Base-by-base conservation (phyloP, 2,113 vertebrate species). In the Zosterops pallidus region DNA sequence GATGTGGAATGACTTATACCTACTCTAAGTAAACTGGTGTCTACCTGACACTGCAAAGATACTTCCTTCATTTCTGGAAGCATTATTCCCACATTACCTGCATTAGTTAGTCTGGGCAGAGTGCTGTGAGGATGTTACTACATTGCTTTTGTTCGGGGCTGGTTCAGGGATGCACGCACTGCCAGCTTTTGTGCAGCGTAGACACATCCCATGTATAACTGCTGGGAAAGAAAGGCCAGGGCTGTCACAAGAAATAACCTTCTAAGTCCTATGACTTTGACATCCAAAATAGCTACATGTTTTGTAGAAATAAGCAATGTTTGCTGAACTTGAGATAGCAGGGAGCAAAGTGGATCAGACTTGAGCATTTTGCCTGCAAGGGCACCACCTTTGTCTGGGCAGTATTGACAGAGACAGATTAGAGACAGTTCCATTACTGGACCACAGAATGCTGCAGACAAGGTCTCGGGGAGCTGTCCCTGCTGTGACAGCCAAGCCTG, bases 171-270 rank as follows among this genome's bases (percentile, higher is more conserved):
- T 26, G 65, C 17, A 8, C 0, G 7, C 14, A 2, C 33, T 19
- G 31, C 64, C 57, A 5, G 78, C 28, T 21, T 84, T 53, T 55
- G 56, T 78, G 60, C 60, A n/a, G 23, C 0, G 0, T 11, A 42
- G 39, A 42, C 2, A 18, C 4, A 3, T n/a, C 14, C 31, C 9
- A 8, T 41, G 19, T 57, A 3, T 28, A 76, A 80, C 37, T 33
- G 39, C 77, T 65, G 55, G 37, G 46, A 44, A 85, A 75, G 50
- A 59, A 88, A 83, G 37, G 46, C 37, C 79, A 83, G 42, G 55
- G 46, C 49, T 89, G 63, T 37, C 80, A 75, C 23, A 46, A 84
- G 64, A 92, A 83, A 71, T 84, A 89, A 47, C 59, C 35, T 86
- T 86, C 63, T 29, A 39, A 77, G 31, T 28, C 25, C 7, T 23